Conservation (phyloP, 2,888 invertebrate species). For the Panzeria rudis region DNA sequence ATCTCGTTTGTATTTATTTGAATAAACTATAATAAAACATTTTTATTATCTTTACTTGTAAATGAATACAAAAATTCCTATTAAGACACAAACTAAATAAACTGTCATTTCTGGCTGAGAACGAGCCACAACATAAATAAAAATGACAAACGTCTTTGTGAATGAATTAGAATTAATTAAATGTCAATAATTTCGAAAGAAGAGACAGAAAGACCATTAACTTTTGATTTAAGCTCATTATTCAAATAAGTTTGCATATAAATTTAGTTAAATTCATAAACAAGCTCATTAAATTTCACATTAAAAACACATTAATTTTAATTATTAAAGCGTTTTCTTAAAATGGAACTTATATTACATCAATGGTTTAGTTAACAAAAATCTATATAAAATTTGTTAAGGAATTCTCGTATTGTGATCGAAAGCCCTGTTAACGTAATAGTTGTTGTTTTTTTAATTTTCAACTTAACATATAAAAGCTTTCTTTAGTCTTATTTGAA, state of each 20-base stretch:
- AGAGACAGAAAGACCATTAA: not conserved
- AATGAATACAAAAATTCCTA: constrained; percentile 2
- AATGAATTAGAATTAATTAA: constrained; percentile 36
- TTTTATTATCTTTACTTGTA: constrained; percentile 21
- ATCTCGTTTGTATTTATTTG: constrained; percentile 28
- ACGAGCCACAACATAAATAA: not conserved
- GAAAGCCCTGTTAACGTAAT: not conserved
- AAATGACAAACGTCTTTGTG: not conserved
- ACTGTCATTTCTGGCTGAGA: constrained; percentile 7
- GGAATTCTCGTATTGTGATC: no score
- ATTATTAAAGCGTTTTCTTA: no score
- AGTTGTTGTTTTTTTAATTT: no score
- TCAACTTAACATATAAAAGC: no score
- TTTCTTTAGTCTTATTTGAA: no score
- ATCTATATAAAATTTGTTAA: no score
- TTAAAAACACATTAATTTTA: constrained; percentile 2
- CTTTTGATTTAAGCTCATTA: not conserved
- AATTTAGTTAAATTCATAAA: constrained; percentile 2
- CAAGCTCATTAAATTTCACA: not conserved
- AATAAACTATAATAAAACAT: constrained; percentile 25
- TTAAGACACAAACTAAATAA: not conserved
- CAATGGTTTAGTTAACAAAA: not conserved
- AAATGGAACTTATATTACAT: not conserved
- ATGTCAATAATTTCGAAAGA: constrained; percentile 16
- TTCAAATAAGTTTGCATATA: not conserved